Conservation (phyloP, 1,140 invertebrate species). For the Neotoxoptera formosana region DNA sequence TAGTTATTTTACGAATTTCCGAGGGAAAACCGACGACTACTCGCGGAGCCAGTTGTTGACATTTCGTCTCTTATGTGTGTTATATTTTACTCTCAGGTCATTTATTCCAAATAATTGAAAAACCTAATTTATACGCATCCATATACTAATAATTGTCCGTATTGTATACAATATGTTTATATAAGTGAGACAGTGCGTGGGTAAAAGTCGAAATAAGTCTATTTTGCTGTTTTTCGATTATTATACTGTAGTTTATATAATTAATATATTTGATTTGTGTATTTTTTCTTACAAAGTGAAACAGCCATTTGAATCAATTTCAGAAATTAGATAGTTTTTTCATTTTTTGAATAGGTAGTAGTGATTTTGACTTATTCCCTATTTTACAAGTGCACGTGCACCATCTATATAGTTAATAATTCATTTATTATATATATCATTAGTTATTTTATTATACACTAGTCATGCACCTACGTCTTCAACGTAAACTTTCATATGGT, state of each 20-base stretch:
- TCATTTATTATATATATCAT: too few species aligned
- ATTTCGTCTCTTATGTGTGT: background rate
- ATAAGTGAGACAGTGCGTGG: background rate
- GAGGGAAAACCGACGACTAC: background rate
- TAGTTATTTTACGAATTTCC: slow-evolving; percentile 17
- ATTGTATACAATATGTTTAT: background rate
- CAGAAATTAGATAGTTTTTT: background rate
- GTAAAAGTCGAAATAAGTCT: background rate
- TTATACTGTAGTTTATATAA: background rate
- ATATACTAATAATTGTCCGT: background rate
- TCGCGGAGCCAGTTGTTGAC: background rate
- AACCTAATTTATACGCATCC: background rate
- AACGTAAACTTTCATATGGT: too few species aligned
- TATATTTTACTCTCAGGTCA: background rate
- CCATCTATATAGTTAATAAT: background rate
- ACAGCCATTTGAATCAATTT: too few species aligned
- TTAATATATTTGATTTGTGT: background rate
- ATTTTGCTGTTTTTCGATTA: background rate
- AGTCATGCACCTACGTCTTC: background rate
- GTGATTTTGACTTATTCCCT: background rate
- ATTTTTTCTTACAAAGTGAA: background rate
- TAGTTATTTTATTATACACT: too few species aligned
- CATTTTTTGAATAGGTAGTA: background rate
- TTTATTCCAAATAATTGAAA: background rate
- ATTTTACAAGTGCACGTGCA: background rate